Base-by-base conservation (phyloP, 2,888 invertebrate species). In the Pristionchus mayeri region DNA sequence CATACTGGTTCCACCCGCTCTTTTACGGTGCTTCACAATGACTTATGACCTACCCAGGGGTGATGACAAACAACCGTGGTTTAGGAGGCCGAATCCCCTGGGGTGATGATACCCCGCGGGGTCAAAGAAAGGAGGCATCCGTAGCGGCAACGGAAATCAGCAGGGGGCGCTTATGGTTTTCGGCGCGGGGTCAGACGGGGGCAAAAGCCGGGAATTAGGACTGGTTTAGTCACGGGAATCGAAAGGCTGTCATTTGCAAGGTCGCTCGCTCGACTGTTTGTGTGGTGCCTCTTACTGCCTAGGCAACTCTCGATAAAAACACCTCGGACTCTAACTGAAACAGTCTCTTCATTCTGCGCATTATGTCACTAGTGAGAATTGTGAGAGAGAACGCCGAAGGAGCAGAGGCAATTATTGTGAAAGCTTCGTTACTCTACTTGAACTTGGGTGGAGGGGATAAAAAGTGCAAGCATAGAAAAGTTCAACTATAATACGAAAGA, bases 31-130 rank as follows among this genome's bases (percentile, higher is more conserved):
- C 34, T 34, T 7, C n/a, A n/a, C 71, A 71, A 71, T 71, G 71
- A 71, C 40, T 71, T 71, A 71, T 71, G 71, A 71, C 71, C 71
- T 44, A 9, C 71, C 11, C 2, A 3, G 63, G 27, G 60, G 9
- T 30, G 71, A 24, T 71, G 71, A 18, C 71, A 71, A 71, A 71
- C 71, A 71, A 40, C 71, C 71, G 40, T 71, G 37, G 30, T 71
- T 24, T 44, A 71, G 40, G 44, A 44, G 44, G n/a, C 44, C 44
- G 7, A 6, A 44, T 44, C 44, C 37, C n/a, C 24, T 4, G 21
- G 63, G 27, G 44, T 40, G n/a, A 40, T 7, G 40, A 40, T 18
- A n/a, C 71, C 40, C 71, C 71, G n/a, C 0, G 40, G 40, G 9
- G 40, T 24, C 63, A 16, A 3, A 30, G 1, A 54, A 16, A 7